Percentiles rank a stretch among this genome's conserved stretches.
These are phyloP conservation scores for Trematocara stigmaticum DNA, from an alignment of 2,113 vertebrate genomes.

Conservation along the genomic window DNA sequence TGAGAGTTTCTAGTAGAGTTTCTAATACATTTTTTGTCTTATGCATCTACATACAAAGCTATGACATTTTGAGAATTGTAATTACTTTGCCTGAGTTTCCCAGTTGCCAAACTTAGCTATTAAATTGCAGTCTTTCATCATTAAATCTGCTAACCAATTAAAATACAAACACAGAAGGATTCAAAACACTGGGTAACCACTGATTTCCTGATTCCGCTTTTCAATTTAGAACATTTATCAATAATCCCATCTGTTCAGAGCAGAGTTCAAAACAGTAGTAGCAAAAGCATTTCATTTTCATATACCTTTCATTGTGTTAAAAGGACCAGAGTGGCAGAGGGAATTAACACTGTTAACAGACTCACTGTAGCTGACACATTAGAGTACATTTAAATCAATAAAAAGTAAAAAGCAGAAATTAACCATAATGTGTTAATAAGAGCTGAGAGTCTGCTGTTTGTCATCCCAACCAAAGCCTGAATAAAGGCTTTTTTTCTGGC, in stretches of 20 bases:
- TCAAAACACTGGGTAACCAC: not conserved
- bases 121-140: constrained; percentile 26
- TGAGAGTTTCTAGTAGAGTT: not conserved
- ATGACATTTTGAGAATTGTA: constrained; percentile 37
- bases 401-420: not conserved
- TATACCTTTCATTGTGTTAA: not conserved
- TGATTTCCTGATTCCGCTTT: not conserved
- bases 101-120: constrained; percentile 7
- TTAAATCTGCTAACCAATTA: constrained; percentile 15
- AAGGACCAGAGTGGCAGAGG: not conserved
- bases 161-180: constrained; percentile 24
- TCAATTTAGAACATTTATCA: not conserved
- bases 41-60: constrained; percentile 7
- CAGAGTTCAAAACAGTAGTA: not conserved
- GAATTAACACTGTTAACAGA: not conserved
- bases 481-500: not conserved
- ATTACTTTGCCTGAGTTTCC: constrained; percentile 6
- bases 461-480: not conserved
- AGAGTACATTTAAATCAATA: not conserved
- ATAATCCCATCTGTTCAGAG: not conserved
- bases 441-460: not conserved
- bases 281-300: not conserved
- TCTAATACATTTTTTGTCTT: not conserved
- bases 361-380: not conserved
- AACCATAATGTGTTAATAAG: not conserved